Conservation (phyloP, 2,888 invertebrate species). For the Heliothis peltigera region DNA sequence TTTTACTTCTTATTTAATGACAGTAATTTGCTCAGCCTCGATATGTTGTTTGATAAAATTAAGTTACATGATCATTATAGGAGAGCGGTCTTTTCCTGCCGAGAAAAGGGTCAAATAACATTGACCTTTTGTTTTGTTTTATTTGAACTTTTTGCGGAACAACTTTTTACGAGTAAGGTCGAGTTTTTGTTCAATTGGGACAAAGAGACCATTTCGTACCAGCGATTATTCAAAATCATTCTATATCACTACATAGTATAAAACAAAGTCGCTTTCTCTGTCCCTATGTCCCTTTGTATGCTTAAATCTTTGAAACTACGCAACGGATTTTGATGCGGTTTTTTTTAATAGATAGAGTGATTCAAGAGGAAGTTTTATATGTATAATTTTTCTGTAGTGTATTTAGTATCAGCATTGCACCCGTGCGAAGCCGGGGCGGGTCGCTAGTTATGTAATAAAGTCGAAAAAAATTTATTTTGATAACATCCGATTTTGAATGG, state of each 20-base stretch:
- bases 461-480: too few relatives aligned
- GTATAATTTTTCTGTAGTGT: too few relatives aligned
- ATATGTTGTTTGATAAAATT: constrained; percentile 33
- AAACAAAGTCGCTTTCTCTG: too few relatives aligned
- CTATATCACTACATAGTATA: neutral
- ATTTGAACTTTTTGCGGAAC: constrained; percentile 15
- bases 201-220: constrained; percentile 11
- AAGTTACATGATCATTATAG: constrained; percentile 27
- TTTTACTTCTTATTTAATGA: constrained; percentile 13
- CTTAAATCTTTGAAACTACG: too few relatives aligned
- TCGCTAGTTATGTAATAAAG: too few relatives aligned
- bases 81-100: constrained; percentile 40
- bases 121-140: constrained; percentile 44
- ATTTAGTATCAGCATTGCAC: too few relatives aligned
- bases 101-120: constrained; percentile 35
- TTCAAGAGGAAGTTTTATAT: too few relatives aligned
- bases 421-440: too few relatives aligned
- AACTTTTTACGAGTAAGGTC: constrained; percentile 2
- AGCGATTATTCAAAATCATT: constrained; percentile 13
- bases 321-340: too few relatives aligned
- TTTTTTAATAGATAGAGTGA: too few relatives aligned
- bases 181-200: neutral
- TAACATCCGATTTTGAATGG: too few relatives aligned
- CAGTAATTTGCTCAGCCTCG: constrained; percentile 34
- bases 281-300: too few relatives aligned